These are phyloP conservation scores for Phenganax marumi DNA, from an alignment of 92 coral and sea anemone species.

Conservation along the genomic window DNA sequence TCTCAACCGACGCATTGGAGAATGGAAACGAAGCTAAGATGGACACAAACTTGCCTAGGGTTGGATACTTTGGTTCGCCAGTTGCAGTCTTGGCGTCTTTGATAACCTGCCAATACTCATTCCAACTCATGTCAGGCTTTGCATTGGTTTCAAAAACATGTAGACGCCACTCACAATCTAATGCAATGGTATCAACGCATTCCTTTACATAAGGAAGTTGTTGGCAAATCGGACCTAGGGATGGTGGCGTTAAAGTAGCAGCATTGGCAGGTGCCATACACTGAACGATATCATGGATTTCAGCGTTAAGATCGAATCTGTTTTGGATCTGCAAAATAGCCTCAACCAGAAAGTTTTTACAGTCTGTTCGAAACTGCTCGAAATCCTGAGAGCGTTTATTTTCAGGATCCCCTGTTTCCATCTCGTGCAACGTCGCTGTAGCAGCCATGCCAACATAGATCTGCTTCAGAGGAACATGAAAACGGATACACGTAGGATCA, in stretches of 20 bases:
- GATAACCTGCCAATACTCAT: not conserved
- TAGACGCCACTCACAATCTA: conserved; percentile 13
- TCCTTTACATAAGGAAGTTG: conserved; percentile 1
- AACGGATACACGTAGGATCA: too few relatives aligned
- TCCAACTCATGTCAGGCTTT: not conserved
- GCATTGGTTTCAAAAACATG: not conserved
- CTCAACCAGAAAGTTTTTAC: conserved; percentile 4
- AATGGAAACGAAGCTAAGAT: conserved; percentile 7
- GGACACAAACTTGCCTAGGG: not conserved
- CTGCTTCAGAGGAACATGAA: too few relatives aligned
- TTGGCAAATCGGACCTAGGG: not conserved
- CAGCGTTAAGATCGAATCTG: conserved; percentile 12
- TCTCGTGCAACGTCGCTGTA: too few relatives aligned
- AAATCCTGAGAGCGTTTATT: too few relatives aligned
- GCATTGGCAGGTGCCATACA: not conserved
- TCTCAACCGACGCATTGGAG: not conserved
- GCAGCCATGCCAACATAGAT: too few relatives aligned
- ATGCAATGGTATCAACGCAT: not conserved
- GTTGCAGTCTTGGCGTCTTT: not conserved
- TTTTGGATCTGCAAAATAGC: conserved; percentile 6
- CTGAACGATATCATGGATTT: conserved; percentile 10
- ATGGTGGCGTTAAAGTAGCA: not conserved
- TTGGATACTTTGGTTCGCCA: conserved; percentile 8
- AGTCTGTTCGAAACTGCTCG: conserved; percentile 6
- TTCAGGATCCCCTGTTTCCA: too few relatives aligned